Evolutionary conservation across 2,113 vertebrate genomes (phyloP).

Genomic region (Tetrax tetrax): DNA sequence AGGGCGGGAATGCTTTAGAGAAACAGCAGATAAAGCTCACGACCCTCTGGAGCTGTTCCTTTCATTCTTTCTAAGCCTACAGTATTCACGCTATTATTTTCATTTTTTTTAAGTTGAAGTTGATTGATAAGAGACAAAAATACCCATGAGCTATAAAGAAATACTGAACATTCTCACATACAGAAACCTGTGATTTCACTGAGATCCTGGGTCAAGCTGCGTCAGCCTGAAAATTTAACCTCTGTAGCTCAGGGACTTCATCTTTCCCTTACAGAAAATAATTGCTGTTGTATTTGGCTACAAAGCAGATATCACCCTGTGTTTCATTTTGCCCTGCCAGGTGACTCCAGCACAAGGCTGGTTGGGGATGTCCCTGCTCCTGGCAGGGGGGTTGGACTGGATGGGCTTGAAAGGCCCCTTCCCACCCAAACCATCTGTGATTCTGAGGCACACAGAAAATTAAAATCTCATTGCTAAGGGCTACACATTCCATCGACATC

Average conservation of each 20-base stretch:
- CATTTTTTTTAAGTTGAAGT: background rate
- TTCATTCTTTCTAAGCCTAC: background rate
- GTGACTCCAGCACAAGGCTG: too few relatives aligned
- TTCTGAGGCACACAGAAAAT: too few relatives aligned
- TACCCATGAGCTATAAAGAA: background rate
- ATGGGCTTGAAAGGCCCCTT: too few relatives aligned
- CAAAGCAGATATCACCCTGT: background rate
- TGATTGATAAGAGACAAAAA: background rate
- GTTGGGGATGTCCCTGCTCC: too few relatives aligned
- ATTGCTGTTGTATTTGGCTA: background rate
- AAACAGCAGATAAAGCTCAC: background rate
- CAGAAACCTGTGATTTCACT: background rate
- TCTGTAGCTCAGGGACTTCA: background rate
- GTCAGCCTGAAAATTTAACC: too few relatives aligned
- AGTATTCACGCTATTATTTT: background rate
- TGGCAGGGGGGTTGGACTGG: too few relatives aligned
- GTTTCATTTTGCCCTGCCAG: too few relatives aligned
- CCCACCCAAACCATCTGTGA: too few relatives aligned
- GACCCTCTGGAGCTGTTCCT: background rate
- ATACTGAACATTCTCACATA: rapidly evolving
- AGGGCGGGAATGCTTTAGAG: background rate
- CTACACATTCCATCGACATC: background rate
- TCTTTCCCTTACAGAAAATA: background rate
- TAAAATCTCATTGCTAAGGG: rapidly evolving
- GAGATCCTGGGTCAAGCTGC: background rate